A percentile compares a stretch with the other conserved stretches of the same genome.
These are phyloP conservation scores for Synergus japonicus DNA, from an alignment of 2,888 invertebrate species.

Conservation along the genomic window DNA sequence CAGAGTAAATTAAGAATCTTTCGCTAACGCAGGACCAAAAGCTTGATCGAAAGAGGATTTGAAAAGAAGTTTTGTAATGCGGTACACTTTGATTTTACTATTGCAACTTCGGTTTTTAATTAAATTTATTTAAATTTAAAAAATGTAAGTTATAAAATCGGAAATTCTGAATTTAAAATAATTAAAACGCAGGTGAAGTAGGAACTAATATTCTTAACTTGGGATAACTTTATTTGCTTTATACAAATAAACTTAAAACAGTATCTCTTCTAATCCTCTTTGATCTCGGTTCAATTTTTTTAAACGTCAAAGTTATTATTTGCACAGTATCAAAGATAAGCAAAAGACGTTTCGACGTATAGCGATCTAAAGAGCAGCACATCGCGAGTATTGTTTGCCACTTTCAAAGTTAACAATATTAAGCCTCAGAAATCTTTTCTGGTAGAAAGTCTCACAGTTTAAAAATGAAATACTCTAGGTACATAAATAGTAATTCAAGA, in stretches of 20 bases:
- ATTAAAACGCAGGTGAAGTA: neutral
- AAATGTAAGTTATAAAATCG: neutral
- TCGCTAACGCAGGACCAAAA: neutral
- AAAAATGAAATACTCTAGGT: neutral
- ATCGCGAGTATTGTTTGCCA: neutral
- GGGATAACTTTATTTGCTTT: neutral
- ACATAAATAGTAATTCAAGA: neutral
- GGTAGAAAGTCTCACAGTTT: neutral
- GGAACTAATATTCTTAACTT: neutral
- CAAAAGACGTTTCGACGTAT: neutral
- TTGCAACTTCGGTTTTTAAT: neutral
- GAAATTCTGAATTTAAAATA: neutral
- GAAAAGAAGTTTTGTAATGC: neutral
- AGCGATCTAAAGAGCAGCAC: constrained; percentile 15
- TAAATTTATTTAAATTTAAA: neutral
- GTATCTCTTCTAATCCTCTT: constrained; percentile 26
- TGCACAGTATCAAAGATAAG: constrained; percentile 9
- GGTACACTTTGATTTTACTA: neutral
- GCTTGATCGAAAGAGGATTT: constrained; percentile 4
- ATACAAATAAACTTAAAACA: constrained; percentile 1
- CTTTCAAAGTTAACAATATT: neutral
- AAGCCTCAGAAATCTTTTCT: neutral
- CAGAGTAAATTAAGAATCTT: constrained; percentile 20
- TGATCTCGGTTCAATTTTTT: constrained; percentile 24
- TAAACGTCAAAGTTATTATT: neutral